phyloP scores from a whole-genome alignment of 2,888 invertebrate genomes.

The Dasysyrphus albostriatus region DNA sequence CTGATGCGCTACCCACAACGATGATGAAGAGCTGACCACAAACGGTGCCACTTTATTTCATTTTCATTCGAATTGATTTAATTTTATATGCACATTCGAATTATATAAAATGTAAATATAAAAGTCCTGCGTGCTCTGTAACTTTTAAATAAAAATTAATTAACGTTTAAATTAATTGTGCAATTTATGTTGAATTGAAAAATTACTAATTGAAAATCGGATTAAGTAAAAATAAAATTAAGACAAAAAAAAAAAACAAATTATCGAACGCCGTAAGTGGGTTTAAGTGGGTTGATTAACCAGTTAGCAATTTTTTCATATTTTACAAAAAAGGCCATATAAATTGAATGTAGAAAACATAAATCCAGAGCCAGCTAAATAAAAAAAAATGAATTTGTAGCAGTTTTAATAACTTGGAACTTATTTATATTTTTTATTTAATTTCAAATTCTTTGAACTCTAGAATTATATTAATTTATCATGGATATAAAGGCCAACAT shows the following conservation, averaged over 20 bases:
- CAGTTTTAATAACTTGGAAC: not conserved
- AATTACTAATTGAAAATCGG: slow-evolving; percentile 62
- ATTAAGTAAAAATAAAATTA: slow-evolving; percentile 34
- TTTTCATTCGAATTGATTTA: slow-evolving; percentile 70
- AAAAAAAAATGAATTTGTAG: not conserved
- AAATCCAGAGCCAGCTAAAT: no score
- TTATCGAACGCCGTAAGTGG: slow-evolving; percentile 12
- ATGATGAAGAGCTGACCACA: slow-evolving; percentile 66
- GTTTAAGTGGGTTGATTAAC: slow-evolving; percentile 35
- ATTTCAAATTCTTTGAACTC: not conserved
- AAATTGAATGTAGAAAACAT: not conserved
- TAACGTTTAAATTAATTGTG: slow-evolving; percentile 67
- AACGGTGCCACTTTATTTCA: slow-evolving; percentile 60
- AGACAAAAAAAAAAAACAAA: not conserved
- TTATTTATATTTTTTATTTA: not conserved
- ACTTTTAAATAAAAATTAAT: slow-evolving; percentile 70
- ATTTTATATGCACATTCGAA: slow-evolving; percentile 60
- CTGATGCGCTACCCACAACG: slow-evolving; percentile 20
- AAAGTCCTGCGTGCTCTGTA: slow-evolving; percentile 53
- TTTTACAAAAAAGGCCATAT: slow-evolving; percentile 1
- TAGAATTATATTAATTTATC: not conserved
- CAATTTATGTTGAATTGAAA: slow-evolving; percentile 59
- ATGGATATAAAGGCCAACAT: no score
- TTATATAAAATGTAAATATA: slow-evolving; percentile 29
- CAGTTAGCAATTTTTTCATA: slow-evolving; percentile 3